Base-by-base conservation (phyloP, 1,140 invertebrate genomes). In the Drosophila bipectinata region DNA sequence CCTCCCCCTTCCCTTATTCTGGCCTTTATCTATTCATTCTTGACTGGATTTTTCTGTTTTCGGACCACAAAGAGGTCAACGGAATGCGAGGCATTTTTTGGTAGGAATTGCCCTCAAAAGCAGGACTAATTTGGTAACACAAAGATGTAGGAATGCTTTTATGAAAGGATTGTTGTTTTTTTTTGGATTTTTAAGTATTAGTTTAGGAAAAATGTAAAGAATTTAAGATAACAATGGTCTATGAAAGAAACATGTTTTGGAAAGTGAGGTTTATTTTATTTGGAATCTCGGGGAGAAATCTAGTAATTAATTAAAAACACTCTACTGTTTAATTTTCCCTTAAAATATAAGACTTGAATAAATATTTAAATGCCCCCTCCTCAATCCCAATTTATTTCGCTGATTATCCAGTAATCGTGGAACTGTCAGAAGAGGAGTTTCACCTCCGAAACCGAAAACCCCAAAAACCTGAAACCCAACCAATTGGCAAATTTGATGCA, bases 11-110 rank as follows among this genome's bases (percentile, higher is more conserved):
- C 18, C 12, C 28, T 34, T 21, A 15, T 45, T 28, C 12, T 24
- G 8, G 24, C n/a, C 5, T 28, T 52, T 69, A 53, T 32, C 26
- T 47, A 34, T 45, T 21, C 37, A 63, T 51, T 54, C 58, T 41
- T 9, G 47, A 37, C 53, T 6, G 28, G 39, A 58, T 41, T 32
- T 55, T 63, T 34, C 48, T 49, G 21, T 64, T 72, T 54, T 59
- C 57, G 39, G 49, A 69, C 66, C 66, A 48, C 66, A 69, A 69
- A 69, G 67, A 57, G 64, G 67, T 71, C 66, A 69, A 69, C 64
- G 53, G 67, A 57, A 71, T 71, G 14, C 1, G n/a, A n/a, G 34
- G 67, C 55, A 69, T 68, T 39, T 51, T 18, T 57, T 12, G 37
- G 10, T 14, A 26, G 21, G 4, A 14, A 49, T 10, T 14, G 9